phyloP scores from a whole-genome alignment of 2,113 vertebrate genomes.

The Misgurnus anguillicaudatus region DNA sequence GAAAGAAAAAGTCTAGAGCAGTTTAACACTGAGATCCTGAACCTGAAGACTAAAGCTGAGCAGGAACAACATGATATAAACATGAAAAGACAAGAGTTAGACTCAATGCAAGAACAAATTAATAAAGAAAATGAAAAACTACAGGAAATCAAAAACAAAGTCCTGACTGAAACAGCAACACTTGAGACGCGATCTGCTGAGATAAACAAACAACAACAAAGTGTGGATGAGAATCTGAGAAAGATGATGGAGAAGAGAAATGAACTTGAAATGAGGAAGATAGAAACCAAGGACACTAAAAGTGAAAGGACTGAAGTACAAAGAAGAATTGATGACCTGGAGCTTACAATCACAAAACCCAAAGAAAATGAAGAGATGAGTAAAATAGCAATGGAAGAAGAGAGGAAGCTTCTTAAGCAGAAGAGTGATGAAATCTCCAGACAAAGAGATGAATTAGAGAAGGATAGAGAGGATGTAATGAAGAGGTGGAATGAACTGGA shows the following conservation, averaged over 20 bases:
- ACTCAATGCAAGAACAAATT: background rate
- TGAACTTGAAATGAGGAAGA: background rate
- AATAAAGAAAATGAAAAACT: background rate
- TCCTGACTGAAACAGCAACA: background rate
- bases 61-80: background rate
- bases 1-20: background rate
- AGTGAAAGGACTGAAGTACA: constrained; percentile 12
- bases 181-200: background rate
- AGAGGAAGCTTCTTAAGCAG: constrained; percentile 13
- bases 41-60: constrained; percentile 11
- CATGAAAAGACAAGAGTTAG: constrained; percentile 11
- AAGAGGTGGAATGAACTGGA: constrained; percentile 15
- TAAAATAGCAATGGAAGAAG: constrained; percentile 14
- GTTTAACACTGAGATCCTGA: background rate
- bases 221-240: background rate
- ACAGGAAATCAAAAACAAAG: background rate
- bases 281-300: constrained; percentile 25
- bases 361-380: constrained; percentile 5
- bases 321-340: background rate
- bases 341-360: constrained; percentile 1
- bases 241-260: background rate
- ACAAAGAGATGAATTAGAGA: constrained; percentile 16
- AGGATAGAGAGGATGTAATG: constrained; percentile 8
- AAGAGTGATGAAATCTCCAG: background rate
- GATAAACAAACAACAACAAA: background rate